Base-by-base conservation (phyloP, 2,113 vertebrate species). In the Scortum barcoo region DNA sequence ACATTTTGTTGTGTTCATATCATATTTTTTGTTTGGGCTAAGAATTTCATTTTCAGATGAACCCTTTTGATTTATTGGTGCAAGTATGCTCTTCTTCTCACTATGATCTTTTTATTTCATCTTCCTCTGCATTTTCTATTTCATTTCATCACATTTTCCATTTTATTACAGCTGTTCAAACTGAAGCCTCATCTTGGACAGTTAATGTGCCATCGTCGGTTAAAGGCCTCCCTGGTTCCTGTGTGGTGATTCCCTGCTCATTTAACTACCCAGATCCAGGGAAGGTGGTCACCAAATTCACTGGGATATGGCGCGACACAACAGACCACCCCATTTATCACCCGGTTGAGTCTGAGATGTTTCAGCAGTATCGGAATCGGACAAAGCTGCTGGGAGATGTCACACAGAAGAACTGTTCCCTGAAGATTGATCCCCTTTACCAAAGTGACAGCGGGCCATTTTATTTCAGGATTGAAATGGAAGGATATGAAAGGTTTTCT, bases 201-300 rank as follows among this genome's bases (percentile, higher is more conserved):
- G n/a, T 62, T 9, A 5, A 63, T 1, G 20, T 93, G 11, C 93
- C 92, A 0, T 26, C 78, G 8, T 42, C 84, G 28, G 76, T 95
- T 0, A 70, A 88, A 62, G 94, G 93, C 44, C 82, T 95, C 13
- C 44, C 17, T 1, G 93, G 92, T 4, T 95, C 93, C 1, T 95
- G 94, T 61, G 90, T 95, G 61, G 89, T 92, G 46, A 92, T 95
- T 67, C 94, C 94, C 42, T 95, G 95, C 87, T 78, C 81, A 0
- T 95, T 70, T 73, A 63, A 56, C 36, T 94, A 93, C 62, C 94
- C 93, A 50, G 36, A 78, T 65, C n/a, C 65, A 24, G 0, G 1
- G 1, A 72, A 0, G 0, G 14, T 0, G 1, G 11, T 71, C 66
- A 76, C 28, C 14, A 3, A n/a, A 28, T 76, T 91, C 17, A 92